Evolutionary conservation across 2,113 vertebrate species (phyloP).

Genomic region (Sinocyclocheilus anophthalmus): DNA sequence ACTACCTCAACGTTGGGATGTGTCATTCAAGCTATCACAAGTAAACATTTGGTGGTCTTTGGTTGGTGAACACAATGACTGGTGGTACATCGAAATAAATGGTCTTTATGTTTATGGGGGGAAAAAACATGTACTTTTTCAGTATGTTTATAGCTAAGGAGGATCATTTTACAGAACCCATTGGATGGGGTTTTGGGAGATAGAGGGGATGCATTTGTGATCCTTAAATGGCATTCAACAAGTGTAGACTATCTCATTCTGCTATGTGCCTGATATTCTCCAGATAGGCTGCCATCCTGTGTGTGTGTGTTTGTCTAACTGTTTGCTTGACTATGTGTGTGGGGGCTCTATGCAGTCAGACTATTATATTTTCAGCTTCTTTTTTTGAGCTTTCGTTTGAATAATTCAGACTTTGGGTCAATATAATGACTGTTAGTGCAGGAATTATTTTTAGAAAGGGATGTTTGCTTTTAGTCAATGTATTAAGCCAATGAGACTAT

Average conservation of each 20-base stretch:
- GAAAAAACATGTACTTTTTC: neutral
- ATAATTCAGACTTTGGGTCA: neutral
- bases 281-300: neutral
- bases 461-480: neutral
- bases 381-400: neutral
- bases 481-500: neutral
- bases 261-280: slow-evolving; percentile 13
- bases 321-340: neutral
- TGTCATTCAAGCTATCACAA: neutral
- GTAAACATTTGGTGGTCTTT: neutral
- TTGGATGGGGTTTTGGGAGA: neutral
- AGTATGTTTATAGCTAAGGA: neutral
- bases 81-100: neutral
- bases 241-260: slow-evolving; percentile 27
- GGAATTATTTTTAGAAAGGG: neutral
- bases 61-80: neutral
- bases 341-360: neutral
- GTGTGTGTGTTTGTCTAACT: neutral
- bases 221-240: slow-evolving; percentile 44
- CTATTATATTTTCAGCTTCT: neutral
- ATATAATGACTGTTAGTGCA: neutral
- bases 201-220: neutral
- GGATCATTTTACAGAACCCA: neutral
- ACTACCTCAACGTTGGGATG: neutral
- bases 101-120: neutral